phyloP scores from a whole-genome alignment of 2,888 invertebrate genomes.

The Agriotes lineatus region DNA sequence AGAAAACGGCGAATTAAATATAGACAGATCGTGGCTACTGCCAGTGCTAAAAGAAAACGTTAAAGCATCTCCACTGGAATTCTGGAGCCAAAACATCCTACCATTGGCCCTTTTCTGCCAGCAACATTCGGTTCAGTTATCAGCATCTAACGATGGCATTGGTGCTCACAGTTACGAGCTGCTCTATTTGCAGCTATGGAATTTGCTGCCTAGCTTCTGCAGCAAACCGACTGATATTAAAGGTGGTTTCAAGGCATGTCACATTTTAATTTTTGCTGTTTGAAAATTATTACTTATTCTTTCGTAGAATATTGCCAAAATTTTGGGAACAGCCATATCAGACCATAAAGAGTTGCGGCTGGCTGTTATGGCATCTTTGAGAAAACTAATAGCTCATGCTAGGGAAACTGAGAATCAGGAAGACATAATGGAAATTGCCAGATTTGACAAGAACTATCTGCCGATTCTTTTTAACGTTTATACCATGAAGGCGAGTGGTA shows the following conservation, averaged over 20 bases:
- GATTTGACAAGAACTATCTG: conserved; percentile 94
- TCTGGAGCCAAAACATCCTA: conserved; percentile 84
- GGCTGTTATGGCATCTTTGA: conserved; percentile 85
- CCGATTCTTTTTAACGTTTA: conserved; percentile 94
- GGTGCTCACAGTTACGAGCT: conserved; percentile 83
- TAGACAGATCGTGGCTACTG: conserved; percentile 93
- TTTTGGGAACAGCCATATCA: conserved; percentile 80
- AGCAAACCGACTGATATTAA: conserved; percentile 82
- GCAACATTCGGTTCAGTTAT: conserved; percentile 71
- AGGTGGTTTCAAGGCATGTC: conserved; percentile 73
- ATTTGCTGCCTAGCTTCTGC: conserved; percentile 91
- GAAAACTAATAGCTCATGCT: conserved; percentile 79
- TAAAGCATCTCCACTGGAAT: conserved; percentile 79
- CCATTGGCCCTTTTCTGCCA: conserved; percentile 84
- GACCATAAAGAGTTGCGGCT: conserved; percentile 84
- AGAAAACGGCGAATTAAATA: conserved; percentile 66
- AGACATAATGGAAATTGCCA: conserved; percentile 75
- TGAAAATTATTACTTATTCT: conserved; percentile 45
- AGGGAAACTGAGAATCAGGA: conserved; percentile 69
- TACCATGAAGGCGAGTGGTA: conserved; percentile 76
- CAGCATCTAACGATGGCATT: conserved; percentile 71
- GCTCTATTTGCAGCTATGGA: conserved; percentile 89
- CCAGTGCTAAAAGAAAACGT: conserved; percentile 90
- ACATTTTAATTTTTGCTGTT: background rate
- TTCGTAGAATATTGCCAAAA: conserved; percentile 78